Evolutionary conservation across 2,113 vertebrate species (phyloP).

Genomic region (Drymodes brunneopygia): DNA sequence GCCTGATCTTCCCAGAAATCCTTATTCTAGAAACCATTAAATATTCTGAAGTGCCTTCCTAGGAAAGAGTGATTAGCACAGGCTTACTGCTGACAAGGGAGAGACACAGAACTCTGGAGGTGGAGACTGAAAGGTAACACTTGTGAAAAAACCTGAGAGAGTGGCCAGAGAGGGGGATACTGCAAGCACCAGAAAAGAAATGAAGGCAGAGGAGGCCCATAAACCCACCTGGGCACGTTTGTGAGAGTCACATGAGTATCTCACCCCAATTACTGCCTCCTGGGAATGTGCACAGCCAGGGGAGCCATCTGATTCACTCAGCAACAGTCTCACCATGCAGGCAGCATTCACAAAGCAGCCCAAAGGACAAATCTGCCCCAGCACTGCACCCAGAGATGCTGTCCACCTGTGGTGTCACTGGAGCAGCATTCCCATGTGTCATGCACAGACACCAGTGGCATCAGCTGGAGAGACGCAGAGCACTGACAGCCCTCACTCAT

Average conservation of each 20-base stretch:
- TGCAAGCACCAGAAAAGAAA: neutral
- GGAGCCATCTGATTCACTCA: neutral
- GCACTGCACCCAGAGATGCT: neutral
- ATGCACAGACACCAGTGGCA: neutral
- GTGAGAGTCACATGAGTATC: neutral
- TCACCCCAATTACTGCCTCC: neutral
- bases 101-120: conserved; percentile 10
- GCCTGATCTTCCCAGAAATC: conserved; percentile 10
- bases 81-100: conserved; percentile 12
- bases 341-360: neutral
- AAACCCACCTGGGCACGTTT: neutral
- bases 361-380: neutral
- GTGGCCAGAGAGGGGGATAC: neutral
- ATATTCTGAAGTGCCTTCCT: conserved; percentile 21
- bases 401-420: neutral
- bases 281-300: neutral
- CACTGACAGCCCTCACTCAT: neutral
- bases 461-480: neutral
- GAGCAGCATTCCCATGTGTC: accelerated
- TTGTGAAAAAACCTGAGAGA: neutral
- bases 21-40: neutral
- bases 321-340: neutral
- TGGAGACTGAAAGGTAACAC: conserved; percentile 6
- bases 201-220: neutral
- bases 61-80: conserved; percentile 24